phyloP scores from a whole-genome alignment of 2,888 invertebrate genomes.

The Willowsia nigromaculata region DNA sequence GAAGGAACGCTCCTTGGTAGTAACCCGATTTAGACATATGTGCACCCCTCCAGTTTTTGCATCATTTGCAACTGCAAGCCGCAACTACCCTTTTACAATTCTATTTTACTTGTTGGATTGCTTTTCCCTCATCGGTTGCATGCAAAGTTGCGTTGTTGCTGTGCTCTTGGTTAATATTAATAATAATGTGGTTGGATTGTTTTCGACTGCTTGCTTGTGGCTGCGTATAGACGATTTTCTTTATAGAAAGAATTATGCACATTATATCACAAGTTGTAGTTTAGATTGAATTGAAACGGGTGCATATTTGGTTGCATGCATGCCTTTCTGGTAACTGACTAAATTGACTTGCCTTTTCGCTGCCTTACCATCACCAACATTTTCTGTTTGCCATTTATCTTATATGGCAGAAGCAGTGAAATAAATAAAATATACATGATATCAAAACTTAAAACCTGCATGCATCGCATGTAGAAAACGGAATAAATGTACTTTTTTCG shows the following conservation, averaged over 20 bases:
- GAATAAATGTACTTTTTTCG: not conserved
- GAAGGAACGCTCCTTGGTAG: no score
- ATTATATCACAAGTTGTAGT: not conserved
- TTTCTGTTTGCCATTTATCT: constrained; percentile 54
- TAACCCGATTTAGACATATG: not conserved
- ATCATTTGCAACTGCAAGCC: not conserved
- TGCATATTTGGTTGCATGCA: constrained; percentile 22
- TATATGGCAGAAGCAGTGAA: not conserved
- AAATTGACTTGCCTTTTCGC: constrained; percentile 38
- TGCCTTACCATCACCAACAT: constrained; percentile 15
- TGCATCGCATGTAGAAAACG: not conserved
- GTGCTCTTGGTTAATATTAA: not conserved
- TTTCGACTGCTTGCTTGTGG: not conserved
- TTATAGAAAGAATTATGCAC: not conserved
- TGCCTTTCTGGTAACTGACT: constrained; percentile 32
- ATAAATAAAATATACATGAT: not conserved
- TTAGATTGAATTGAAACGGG: constrained; percentile 7
- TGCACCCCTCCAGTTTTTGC: constrained; percentile 3
- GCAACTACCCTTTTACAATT: not conserved
- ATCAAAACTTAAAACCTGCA: not conserved
- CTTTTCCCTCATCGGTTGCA: not conserved
- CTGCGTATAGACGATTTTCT: not conserved
- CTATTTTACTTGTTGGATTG: constrained; percentile 23
- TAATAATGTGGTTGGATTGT: constrained; percentile 9
- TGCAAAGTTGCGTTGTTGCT: not conserved